Percentiles rank a stretch among this genome's conserved stretches.
Conservation (phyloP, 2,888 invertebrate genomes). For the Xylota segnis region DNA sequence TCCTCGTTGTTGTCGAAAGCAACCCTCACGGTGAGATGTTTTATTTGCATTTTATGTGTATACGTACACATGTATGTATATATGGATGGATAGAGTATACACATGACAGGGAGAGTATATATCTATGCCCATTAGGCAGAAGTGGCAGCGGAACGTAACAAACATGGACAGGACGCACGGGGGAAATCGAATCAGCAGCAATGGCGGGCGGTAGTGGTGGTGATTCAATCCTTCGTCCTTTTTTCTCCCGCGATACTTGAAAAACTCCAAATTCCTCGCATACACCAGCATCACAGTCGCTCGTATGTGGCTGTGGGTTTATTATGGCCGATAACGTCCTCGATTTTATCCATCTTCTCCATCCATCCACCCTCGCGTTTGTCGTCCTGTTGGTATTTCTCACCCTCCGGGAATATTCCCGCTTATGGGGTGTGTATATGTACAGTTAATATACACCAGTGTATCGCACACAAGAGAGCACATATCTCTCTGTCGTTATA, state of each 20-base stretch:
- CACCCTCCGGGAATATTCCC: conserved; percentile 54
- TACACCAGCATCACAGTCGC: conserved; percentile 36
- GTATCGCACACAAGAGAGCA: conserved; percentile 70
- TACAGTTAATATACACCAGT: conserved; percentile 74
- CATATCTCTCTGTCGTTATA: conserved; percentile 69
- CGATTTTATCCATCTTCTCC: conserved; percentile 64
- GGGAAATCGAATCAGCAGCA: conserved; percentile 60
- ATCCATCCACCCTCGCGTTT: conserved; percentile 51
- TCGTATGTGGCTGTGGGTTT: conserved; percentile 76
- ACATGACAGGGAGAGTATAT: conserved; percentile 68
- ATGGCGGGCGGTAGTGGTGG: conserved; percentile 53
- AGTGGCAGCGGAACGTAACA: conserved; percentile 74
- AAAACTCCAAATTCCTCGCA: conserved; percentile 71
- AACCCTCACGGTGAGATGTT: conserved; percentile 68
- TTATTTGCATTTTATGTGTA: conserved; percentile 72
- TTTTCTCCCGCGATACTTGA: conserved; percentile 52
- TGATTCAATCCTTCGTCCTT: conserved; percentile 75
- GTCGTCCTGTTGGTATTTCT: conserved; percentile 55
- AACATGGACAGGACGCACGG: conserved; percentile 69
- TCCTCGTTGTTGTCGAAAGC: conserved; percentile 33
- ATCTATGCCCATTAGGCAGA: conserved; percentile 75
- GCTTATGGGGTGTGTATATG: conserved; percentile 57
- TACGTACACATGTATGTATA: conserved; percentile 21
- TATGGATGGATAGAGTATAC: conserved; percentile 54
- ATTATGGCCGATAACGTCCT: conserved; percentile 77